A percentile compares a stretch with the other conserved stretches of the same genome.
Evolutionary conservation across 2,113 vertebrate species (phyloP).

Genomic region (Ibidorhyncha struthersii): DNA sequence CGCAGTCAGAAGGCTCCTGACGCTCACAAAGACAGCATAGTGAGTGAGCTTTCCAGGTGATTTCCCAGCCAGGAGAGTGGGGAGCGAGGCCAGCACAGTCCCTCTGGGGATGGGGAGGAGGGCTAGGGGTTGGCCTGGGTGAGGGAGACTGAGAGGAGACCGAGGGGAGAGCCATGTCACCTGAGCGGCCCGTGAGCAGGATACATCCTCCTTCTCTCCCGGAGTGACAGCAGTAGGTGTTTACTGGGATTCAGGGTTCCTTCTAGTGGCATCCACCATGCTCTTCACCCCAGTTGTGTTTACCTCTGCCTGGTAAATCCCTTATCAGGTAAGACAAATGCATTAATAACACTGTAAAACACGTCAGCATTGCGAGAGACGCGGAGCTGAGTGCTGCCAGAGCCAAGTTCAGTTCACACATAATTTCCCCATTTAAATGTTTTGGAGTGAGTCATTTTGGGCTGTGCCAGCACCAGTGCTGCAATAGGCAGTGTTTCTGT

Average conservation of each 20-base stretch:
- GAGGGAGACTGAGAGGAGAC: neutral
- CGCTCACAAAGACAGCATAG: neutral
- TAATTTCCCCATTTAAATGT: neutral
- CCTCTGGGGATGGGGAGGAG: neutral
- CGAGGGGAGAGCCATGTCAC: neutral
- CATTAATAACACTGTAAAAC: neutral
- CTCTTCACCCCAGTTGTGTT: neutral
- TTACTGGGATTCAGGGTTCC: neutral
- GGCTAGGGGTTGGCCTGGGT: neutral
- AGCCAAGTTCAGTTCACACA: neutral
- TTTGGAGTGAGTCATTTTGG: neutral
- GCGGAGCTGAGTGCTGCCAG: neutral
- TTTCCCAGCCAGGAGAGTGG: neutral
- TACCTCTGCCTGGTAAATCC: neutral
- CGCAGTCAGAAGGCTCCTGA: neutral
- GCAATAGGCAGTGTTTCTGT: neutral
- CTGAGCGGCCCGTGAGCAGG: neutral
- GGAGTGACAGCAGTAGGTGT: neutral
- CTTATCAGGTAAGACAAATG: neutral
- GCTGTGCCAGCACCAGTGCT: rapidly evolving
- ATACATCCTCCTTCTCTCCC: neutral
- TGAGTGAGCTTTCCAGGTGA: neutral
- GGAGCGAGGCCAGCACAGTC: neutral
- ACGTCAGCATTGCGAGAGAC: neutral
- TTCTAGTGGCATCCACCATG: neutral